These are phyloP conservation scores for Drosophila dives DNA, from an alignment of 2,888 invertebrate species.

Conservation along the genomic window DNA sequence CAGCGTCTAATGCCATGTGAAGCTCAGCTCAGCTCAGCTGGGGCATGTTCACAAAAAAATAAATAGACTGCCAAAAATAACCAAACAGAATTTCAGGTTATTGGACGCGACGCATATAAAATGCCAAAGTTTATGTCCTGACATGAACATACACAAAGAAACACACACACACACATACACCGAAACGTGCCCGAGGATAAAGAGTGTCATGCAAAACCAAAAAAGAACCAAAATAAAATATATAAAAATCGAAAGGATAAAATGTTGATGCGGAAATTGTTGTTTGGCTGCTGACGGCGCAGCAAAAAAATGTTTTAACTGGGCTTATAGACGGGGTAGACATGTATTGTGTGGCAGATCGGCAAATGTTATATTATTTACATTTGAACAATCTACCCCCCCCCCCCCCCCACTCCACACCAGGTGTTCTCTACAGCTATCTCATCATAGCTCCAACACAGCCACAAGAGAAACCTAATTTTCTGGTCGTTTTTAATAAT, in stretches of 20 bases:
- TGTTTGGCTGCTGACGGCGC: constrained; percentile 26
- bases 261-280: constrained; percentile 8
- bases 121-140: constrained; percentile 63
- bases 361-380: background rate
- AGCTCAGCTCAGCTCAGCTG: constrained; percentile 23
- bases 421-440: background rate
- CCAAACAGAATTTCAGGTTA: constrained; percentile 33
- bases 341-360: background rate
- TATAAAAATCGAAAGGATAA: background rate
- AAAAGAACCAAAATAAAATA: background rate
- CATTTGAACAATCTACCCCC: background rate
- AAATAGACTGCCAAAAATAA: constrained; percentile 66
- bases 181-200: constrained; percentile 22
- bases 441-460: background rate
- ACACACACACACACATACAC: background rate
- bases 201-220: constrained; percentile 30
- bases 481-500: background rate
- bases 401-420: too few species aligned
- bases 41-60: constrained; percentile 46
- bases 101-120: constrained; percentile 56
- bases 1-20: constrained; percentile 8
- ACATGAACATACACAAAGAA: constrained; percentile 19
- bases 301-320: constrained; percentile 3
- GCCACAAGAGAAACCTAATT: background rate
- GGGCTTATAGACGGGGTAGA: background rate